Evolutionary conservation across 2,113 vertebrate species (phyloP), one percentile per base, ranked within the genome.

Genomic region (Pheucticus melanocephalus): DNA sequence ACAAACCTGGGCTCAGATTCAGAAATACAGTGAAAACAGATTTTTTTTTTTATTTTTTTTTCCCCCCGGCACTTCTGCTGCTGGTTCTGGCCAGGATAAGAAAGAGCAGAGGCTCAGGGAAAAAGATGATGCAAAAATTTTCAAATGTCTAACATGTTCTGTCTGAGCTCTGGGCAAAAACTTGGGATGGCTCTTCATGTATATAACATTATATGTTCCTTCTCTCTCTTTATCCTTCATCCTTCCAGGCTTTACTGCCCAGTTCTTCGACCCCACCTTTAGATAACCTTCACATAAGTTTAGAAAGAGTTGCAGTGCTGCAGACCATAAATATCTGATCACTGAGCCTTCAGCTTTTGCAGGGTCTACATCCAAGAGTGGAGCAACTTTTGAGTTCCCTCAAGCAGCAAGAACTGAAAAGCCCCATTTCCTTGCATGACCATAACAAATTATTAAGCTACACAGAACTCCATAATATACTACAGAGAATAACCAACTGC

Each of bases 1-100:
- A 88, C 82, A 95, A 96, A 96, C 94, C 90, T 95, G 93, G 96
- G 95, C 95, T 96, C 82, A 79, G 90, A 84, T 92, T 97, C 95
- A 96, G 96, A 95, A 96, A 83, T 92, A 93, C 95, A 96, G 92
- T 94, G 76, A 94, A 96, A 96, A 93, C 95, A 97, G 87, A 92
- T 95, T 42, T 21, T 84, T 75, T 71, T 86, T 19, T 2, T 0
- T 3, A 4, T 13, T 20, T 35, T 22, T 56, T 48, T 21, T 8
- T 0, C 4, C 11, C 37, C 17, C 47, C 54, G 0, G 75, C 79
- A 81, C 51, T 92, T 90, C 77, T 93, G 79, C 90, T 95, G 93
- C 92, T 94, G 88, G 82, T 92, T 86, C 95, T 96, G 92, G 92
- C 92, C 79, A 81, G 92, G 80, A 94, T 75, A 90, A 90, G 56